Percentiles rank a stretch among this genome's conserved stretches.
Conservation (phyloP, 2,888 invertebrate species). For the Agrilus cyanescens region DNA sequence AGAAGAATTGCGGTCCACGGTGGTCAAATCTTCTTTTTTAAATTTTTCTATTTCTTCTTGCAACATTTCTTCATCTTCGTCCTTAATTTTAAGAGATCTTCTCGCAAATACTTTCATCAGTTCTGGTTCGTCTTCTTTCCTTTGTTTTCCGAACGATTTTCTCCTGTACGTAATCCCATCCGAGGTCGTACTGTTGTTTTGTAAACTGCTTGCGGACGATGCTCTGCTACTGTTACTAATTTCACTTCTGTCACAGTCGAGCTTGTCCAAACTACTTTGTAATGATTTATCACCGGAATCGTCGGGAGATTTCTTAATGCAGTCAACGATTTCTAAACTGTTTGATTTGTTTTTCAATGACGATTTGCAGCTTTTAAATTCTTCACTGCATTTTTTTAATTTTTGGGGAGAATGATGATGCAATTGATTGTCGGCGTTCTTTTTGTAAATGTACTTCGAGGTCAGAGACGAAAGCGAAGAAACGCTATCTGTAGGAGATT, state of each 20-base stretch:
- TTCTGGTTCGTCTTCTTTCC: constrained; percentile 60
- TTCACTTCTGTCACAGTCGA: constrained; percentile 25
- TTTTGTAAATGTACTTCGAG: constrained; percentile 13
- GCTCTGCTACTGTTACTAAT: constrained; percentile 37
- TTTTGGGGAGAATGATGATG: constrained; percentile 7
- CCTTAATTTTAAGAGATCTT: constrained; percentile 69
- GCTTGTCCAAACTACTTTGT: constrained; percentile 25
- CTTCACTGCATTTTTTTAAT: too few species aligned
- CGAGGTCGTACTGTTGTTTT: constrained; percentile 9
- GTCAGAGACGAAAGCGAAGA: constrained; percentile 17
- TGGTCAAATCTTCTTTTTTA: constrained; percentile 33
- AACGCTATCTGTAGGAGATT: constrained; percentile 14
- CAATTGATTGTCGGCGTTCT: constrained; percentile 10
- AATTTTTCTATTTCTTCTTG: constrained; percentile 37
- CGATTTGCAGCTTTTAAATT: constrained; percentile 26
- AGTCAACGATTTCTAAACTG: constrained; percentile 43
- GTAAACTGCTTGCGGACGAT: constrained; percentile 35
- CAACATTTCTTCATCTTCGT: constrained; percentile 48
- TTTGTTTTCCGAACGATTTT: constrained; percentile 39
- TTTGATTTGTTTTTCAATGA: constrained; percentile 43
- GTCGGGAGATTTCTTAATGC: constrained; percentile 21
- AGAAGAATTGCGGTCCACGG: constrained; percentile 25
- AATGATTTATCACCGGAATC: constrained; percentile 12
- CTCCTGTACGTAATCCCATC: constrained; percentile 44
- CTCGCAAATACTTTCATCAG: constrained; percentile 73